These are phyloP conservation scores for Athalia circularis DNA, from an alignment of 2,888 invertebrate species.

Conservation along the genomic window DNA sequence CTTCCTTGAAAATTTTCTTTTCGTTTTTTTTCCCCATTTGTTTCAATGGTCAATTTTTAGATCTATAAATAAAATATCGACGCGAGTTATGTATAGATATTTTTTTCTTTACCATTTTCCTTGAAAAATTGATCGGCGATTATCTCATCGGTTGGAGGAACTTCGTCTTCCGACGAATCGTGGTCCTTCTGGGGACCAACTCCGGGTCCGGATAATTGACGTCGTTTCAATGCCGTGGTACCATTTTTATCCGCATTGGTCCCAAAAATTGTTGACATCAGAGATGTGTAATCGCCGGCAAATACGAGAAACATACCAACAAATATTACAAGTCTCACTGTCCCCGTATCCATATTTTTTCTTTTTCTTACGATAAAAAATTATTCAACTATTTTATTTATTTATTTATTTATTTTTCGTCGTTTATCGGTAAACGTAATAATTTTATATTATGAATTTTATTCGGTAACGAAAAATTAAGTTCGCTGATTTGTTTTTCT, in stretches of 20 bases:
- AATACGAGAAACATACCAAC: conserved; percentile 77
- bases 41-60: too few species aligned
- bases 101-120: conserved; percentile 58
- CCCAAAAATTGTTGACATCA: conserved; percentile 75
- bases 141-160: too few species aligned
- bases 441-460: neutral
- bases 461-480: neutral
- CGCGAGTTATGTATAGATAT: too few species aligned
- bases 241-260: conserved; percentile 67
- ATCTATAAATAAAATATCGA: too few species aligned
- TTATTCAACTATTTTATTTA: neutral
- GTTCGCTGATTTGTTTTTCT: too few species aligned
- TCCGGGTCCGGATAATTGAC: conserved; percentile 37
- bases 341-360: conserved; percentile 66
- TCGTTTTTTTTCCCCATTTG: too few species aligned
- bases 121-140: conserved; percentile 53
- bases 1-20: too few species aligned
- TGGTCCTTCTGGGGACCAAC: too few species aligned
- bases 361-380: neutral
- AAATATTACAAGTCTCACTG: conserved; percentile 76
- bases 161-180: too few species aligned
- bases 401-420: neutral
- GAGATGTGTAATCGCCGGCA: conserved; percentile 76
- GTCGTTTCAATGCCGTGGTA: conserved; percentile 54
- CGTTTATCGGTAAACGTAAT: neutral